These are phyloP conservation scores for Zelleria hepariella DNA, from an alignment of 2,888 invertebrate genomes.

Conservation along the genomic window DNA sequence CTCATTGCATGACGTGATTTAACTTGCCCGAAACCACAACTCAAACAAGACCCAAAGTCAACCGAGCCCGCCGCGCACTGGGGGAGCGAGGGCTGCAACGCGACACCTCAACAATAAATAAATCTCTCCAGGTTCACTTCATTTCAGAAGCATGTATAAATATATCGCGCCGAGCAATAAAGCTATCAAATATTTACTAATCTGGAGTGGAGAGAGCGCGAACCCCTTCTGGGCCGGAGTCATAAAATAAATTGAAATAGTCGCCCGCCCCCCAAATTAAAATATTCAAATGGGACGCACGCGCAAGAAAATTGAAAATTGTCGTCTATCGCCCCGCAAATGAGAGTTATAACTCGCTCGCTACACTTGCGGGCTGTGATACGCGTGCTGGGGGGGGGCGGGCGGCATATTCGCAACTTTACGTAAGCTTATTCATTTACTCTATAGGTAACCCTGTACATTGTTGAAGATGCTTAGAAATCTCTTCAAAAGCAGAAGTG, in stretches of 20 bases:
- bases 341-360: slow-evolving; percentile 70
- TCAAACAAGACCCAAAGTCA: background rate
- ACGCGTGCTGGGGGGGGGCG: no score
- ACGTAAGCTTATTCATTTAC: no score
- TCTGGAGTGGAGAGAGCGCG: slow-evolving; percentile 66
- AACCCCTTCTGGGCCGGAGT: slow-evolving; percentile 66
- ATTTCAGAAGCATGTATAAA: slow-evolving; percentile 57
- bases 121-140: slow-evolving; percentile 30
- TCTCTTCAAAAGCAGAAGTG: no score
- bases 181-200: slow-evolving; percentile 73
- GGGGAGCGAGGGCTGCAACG: background rate
- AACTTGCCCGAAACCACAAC: background rate
- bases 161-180: slow-evolving; percentile 66
- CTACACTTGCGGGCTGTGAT: slow-evolving; percentile 40
- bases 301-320: slow-evolving; percentile 74
- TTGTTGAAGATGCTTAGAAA: no score
- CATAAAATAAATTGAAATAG: slow-evolving; percentile 74
- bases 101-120: slow-evolving; percentile 15
- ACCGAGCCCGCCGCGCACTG: background rate
- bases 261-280: slow-evolving; percentile 73
- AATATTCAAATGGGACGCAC: slow-evolving; percentile 73
- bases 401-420: no score
- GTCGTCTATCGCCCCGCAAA: slow-evolving; percentile 72
- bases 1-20: background rate
- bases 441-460: no score